Percentiles rank a stretch among this genome's conserved stretches.
phyloP scores from a whole-genome alignment of 2,113 vertebrate species.

The Neogobius melanostomus region DNA sequence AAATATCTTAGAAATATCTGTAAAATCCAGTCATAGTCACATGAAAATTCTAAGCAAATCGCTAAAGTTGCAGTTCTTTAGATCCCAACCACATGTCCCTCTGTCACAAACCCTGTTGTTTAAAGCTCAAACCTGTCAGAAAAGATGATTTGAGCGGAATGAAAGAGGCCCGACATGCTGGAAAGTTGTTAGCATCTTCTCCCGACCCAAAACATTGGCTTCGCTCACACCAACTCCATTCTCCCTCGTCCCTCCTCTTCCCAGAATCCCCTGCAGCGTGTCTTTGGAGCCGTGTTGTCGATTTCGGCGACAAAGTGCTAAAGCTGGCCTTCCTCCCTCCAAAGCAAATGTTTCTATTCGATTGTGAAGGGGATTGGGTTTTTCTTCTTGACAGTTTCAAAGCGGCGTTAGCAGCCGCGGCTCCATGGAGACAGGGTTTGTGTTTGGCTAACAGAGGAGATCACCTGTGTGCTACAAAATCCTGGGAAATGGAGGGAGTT shows the following conservation, averaged over 20 bases:
- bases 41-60: too few species aligned
- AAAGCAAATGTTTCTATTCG: conserved; percentile 51
- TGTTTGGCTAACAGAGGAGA: conserved; percentile 61
- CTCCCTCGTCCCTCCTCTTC: conserved; percentile 44
- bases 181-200: conserved; percentile 5
- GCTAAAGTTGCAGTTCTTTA: too few species aligned
- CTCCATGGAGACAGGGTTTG: conserved; percentile 53
- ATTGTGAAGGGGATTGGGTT: background rate
- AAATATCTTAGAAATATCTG: too few species aligned
- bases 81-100: too few species aligned
- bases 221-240: conserved; percentile 6
- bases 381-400: background rate
- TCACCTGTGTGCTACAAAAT: conserved; percentile 21
- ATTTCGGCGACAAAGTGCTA: conserved; percentile 73
- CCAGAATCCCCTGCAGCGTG: conserved; percentile 55
- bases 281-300: conserved; percentile 66
- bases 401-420: background rate
- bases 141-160: too few species aligned
- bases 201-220: conserved; percentile 24
- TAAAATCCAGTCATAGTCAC: too few species aligned
- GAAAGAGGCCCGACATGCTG: too few species aligned
- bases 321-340: conserved; percentile 49
- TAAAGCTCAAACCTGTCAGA: too few species aligned
- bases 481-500: too few species aligned
- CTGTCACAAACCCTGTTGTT: too few species aligned